Evolutionary conservation across 1,140 invertebrate genomes (phyloP), one percentile per base, ranked within the genome.

Genomic region (Pinna nobilis): DNA sequence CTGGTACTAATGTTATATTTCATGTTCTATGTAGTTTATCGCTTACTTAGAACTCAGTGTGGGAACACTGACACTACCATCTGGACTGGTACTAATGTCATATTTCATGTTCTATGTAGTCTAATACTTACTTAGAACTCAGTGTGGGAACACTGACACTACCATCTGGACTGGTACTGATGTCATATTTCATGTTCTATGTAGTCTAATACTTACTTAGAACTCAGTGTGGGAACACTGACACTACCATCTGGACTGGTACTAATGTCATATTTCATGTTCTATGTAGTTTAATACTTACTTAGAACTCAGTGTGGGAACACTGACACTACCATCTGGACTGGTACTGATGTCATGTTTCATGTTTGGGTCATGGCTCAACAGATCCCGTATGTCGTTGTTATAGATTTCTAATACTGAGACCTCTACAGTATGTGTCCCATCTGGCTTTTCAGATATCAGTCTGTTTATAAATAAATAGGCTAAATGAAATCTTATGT

Each of bases 381-480:
- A 76, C 5, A 87, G 50, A 64, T 87, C 86, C n/a, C 80, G 67
- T 13, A 87, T 86, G 61, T 87, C 86, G 55, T 87, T 87, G 75
- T 87, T 87, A 76, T 87, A 87, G 20, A 87, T 83, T 69, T 87
- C 86, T 11, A 86, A 81, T 3, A 87, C 83, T 1, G 86, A 87
- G 1, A 87, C 83, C 64, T 87, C 86, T n/a, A 86, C 74, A n/a
- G 69, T 74, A 50, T 85, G 81, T 25, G 70, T 81, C 20, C 79
- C 83, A 25, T 51, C 47, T 30, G 81, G 80, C 61, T 83, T 86
- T 69, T 85, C 84, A 55, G 80, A 77, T 49, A 86, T 82, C 53
- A 87, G 66, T 59, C 86, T 87, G 61, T 20, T 64, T 53, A 28
- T 39, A 59, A 57, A 69, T 32, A 2, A 51, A n/a, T n/a, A n/a